Evolutionary conservation across 2,888 invertebrate genomes (phyloP).

Genomic region (Ellobium chinense): DNA sequence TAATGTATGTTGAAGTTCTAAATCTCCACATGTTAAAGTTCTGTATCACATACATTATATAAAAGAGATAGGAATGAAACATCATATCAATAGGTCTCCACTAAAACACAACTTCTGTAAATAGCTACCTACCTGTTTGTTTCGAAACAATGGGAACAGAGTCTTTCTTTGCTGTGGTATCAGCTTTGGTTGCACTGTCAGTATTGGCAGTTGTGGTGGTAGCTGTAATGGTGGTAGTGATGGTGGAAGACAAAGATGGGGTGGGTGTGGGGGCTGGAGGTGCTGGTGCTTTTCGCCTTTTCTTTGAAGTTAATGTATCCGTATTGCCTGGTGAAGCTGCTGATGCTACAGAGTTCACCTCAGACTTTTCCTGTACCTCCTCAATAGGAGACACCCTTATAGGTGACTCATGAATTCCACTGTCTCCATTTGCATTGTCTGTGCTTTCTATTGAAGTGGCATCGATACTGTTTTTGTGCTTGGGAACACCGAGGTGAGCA

Average conservation of each 20-base stretch:
- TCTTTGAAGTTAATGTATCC: constrained; percentile 53
- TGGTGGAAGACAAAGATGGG: neutral
- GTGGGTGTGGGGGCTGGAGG: constrained; percentile 55
- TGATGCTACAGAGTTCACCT: constrained; percentile 22
- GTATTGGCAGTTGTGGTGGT: neutral
- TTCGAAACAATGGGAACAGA: neutral
- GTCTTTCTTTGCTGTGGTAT: neutral
- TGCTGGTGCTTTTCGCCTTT: constrained; percentile 68
- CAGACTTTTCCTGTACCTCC: constrained; percentile 28
- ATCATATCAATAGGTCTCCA: no score
- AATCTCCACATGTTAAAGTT: no score
- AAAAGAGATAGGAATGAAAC: no score
- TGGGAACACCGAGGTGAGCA: constrained; percentile 49
- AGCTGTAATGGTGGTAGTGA: neutral
- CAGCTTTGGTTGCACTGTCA: neutral
- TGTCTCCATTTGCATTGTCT: constrained; percentile 65
- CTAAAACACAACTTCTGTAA: neutral
- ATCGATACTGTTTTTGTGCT: constrained; percentile 64
- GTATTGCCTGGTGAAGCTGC: constrained; percentile 13
- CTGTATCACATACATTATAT: no score
- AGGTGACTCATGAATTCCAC: constrained; percentile 58
- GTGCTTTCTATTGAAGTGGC: constrained; percentile 67
- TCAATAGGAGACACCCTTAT: constrained; percentile 30
- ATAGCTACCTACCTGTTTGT: neutral
- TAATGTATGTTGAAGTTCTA: no score